Conservation (phyloP, 2,113 vertebrate genomes). For the Elgaria multicarinata region DNA sequence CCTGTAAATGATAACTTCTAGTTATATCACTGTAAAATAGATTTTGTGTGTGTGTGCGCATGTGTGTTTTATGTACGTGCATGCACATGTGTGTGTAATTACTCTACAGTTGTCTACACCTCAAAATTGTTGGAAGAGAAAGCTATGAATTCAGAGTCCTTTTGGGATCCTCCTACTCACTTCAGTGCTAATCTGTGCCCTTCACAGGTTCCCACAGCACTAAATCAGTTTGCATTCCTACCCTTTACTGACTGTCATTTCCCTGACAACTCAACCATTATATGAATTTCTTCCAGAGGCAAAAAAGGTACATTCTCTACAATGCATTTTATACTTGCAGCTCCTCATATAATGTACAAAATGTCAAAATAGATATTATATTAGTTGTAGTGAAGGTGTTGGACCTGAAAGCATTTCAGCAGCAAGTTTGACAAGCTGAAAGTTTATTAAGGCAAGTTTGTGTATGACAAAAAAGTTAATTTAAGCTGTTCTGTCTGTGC, state of each 20-base stretch:
- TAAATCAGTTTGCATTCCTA: slow-evolving; percentile 41
- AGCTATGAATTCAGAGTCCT: not conserved
- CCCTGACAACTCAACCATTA: slow-evolving; percentile 56
- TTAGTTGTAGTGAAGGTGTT: slow-evolving; percentile 26
- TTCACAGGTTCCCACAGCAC: slow-evolving; percentile 24
- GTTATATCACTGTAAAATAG: not conserved
- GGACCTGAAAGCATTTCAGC: slow-evolving; percentile 35
- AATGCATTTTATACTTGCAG: slow-evolving; percentile 42
- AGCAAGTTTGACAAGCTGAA: slow-evolving; percentile 45
- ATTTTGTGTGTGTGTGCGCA: no score
- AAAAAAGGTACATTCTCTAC: slow-evolving; percentile 38
- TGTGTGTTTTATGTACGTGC: not conserved
- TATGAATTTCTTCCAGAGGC: slow-evolving; percentile 37
- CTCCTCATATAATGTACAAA: slow-evolving; percentile 42
- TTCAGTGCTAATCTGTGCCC: not conserved
- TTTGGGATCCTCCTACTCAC: not conserved
- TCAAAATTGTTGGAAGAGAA: not conserved
- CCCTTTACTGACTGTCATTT: slow-evolving; percentile 36
- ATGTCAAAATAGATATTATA: slow-evolving; percentile 46
- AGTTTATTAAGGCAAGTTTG: slow-evolving; percentile 54
- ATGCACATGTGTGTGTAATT: not conserved
- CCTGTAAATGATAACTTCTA: not conserved
- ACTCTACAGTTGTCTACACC: not conserved
- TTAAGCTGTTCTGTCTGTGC: slow-evolving; percentile 14
- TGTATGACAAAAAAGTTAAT: slow-evolving; percentile 45